Percentiles rank a stretch among this genome's conserved stretches.
Conservation (phyloP, 2,888 invertebrate species). For the Marronus borbonicus region DNA sequence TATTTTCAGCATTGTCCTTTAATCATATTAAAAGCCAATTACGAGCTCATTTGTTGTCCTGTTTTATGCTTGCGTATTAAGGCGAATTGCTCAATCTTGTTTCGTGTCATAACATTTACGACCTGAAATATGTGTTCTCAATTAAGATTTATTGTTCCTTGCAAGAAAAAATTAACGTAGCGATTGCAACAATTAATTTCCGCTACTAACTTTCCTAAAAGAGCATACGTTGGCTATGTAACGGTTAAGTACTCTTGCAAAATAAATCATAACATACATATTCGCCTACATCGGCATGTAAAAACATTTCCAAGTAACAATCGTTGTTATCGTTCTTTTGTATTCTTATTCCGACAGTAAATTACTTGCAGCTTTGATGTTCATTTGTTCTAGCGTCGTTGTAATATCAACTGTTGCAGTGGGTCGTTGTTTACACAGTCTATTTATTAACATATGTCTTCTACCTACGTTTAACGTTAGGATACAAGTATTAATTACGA, state of each 20-base stretch:
- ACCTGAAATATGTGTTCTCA: background rate
- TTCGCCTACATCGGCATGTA: background rate
- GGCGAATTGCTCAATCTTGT: background rate
- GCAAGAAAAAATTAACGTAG: background rate
- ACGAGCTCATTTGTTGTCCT: background rate
- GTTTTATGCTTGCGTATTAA: background rate
- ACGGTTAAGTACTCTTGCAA: background rate
- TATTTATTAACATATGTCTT: conserved; percentile 28
- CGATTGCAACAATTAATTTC: conserved; percentile 9
- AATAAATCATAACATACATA: conserved; percentile 3
- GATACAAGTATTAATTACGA: background rate
- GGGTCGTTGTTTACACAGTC: conserved; percentile 20
- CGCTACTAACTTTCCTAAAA: background rate
- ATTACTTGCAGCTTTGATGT: conserved; percentile 10
- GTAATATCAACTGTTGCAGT: background rate
- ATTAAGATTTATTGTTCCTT: background rate
- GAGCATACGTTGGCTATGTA: background rate
- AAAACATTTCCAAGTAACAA: background rate
- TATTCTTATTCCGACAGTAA: background rate
- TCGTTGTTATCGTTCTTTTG: background rate
- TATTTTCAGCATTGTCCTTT: no score
- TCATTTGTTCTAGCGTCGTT: background rate
- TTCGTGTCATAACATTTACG: background rate
- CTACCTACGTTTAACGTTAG: conserved; percentile 12
- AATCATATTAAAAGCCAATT: background rate